Conservation (phyloP, 1,140 invertebrate genomes). For the Eubasilissa regina region DNA sequence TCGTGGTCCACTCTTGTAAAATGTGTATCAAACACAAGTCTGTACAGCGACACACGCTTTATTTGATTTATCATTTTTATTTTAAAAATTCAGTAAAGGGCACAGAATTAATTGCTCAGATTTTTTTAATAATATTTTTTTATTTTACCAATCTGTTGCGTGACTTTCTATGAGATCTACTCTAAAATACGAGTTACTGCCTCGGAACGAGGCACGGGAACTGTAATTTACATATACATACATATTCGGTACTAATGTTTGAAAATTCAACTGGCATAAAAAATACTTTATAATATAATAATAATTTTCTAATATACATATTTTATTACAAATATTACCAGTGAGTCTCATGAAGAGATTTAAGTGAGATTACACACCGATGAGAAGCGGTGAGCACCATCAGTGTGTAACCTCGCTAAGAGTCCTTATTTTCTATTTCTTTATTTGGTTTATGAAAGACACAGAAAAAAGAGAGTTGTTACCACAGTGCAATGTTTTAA, state of each 20-base stretch:
- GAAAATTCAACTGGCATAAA: constrained; percentile 38
- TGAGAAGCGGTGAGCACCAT: no score
- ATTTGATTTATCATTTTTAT: no score
- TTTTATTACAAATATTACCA: constrained; percentile 9
- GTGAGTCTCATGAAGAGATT: neutral
- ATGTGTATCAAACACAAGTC: no score
- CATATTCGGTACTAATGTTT: constrained; percentile 26
- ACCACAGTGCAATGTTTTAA: neutral
- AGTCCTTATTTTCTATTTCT: constrained; percentile 3
- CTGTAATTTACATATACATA: constrained; percentile 28
- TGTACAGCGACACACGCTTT: no score
- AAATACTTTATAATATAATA: constrained; percentile 35
- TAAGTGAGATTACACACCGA: neutral
- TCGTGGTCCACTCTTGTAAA: no score
- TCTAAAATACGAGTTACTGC: constrained; percentile 29
- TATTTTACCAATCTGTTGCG: constrained; percentile 17
- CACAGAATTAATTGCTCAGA: neutral
- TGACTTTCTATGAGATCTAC: constrained; percentile 28
- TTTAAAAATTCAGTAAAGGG: neutral
- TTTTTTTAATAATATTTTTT: constrained; percentile 24
- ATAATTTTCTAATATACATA: constrained; percentile 39
- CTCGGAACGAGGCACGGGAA: constrained; percentile 20
- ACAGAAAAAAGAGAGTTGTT: neutral
- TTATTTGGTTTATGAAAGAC: constrained; percentile 36
- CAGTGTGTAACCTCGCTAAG: neutral